Percentiles rank a stretch among this genome's conserved stretches.
Conservation (phyloP, 1,140 invertebrate species). For the Bombus superbus region DNA sequence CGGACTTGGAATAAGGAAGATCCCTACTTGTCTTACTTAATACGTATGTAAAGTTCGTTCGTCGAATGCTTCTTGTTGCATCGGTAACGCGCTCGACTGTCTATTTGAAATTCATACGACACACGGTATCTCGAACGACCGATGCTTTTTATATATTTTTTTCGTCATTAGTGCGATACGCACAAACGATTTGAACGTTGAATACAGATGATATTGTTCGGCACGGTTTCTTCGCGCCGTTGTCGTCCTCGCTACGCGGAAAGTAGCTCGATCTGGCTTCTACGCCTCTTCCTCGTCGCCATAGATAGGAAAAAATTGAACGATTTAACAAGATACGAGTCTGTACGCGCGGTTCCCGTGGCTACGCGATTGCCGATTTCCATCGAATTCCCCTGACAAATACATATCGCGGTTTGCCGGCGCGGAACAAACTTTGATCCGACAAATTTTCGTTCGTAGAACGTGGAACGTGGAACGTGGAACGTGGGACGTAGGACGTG, state of each 20-base stretch:
- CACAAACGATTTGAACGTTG: slow-evolving; percentile 8
- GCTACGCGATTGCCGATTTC: too few relatives aligned
- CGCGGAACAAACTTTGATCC: too few relatives aligned
- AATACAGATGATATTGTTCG: slow-evolving; percentile 14
- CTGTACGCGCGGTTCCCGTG: neutral
- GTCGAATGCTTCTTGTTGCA: slow-evolving; percentile 2
- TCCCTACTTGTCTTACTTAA: neutral
- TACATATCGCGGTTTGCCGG: too few relatives aligned
- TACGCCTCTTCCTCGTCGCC: too few relatives aligned
- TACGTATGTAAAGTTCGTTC: slow-evolving; percentile 3
- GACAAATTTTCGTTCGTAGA: too few relatives aligned
- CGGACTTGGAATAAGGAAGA: neutral
- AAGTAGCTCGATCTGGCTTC: neutral
- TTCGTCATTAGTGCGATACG: slow-evolving; percentile 7
- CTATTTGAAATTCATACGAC: slow-evolving; percentile 5
- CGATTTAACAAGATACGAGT: slow-evolving; percentile 3
- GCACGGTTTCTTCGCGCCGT: neutral
- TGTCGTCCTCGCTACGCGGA: neutral
- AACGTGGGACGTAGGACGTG: too few relatives aligned
- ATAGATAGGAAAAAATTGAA: neutral
- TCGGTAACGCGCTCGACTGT: neutral
- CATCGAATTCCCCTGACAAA: too few relatives aligned
- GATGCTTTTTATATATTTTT: neutral
- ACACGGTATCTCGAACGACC: slow-evolving; percentile 1
- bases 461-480: too few relatives aligned